Conservation (phyloP, 2,113 vertebrate species). For the Gasterosteus nipponicus region DNA sequence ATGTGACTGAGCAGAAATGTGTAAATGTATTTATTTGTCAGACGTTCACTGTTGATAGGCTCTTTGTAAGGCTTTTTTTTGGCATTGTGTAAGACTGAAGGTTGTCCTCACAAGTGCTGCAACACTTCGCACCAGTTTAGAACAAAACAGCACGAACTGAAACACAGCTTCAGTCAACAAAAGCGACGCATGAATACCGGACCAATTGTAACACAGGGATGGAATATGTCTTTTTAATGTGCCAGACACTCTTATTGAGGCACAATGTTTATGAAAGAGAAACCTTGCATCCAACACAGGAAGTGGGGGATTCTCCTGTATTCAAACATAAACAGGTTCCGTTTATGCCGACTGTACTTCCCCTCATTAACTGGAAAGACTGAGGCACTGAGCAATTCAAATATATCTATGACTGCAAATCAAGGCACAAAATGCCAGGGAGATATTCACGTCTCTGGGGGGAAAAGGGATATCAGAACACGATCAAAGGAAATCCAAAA, state of each 20-base stretch:
- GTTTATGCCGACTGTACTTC: background rate
- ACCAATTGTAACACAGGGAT: background rate
- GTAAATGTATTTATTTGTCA: background rate
- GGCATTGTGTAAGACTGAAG: background rate
- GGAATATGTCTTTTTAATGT: background rate
- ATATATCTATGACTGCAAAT: background rate
- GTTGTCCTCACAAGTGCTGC: background rate
- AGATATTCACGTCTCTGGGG: background rate
- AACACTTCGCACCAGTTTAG: background rate
- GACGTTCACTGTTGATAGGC: background rate
- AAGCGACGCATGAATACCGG: background rate
- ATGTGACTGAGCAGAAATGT: background rate
- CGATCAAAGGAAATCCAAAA: slow-evolving; percentile 26
- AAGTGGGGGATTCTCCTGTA: background rate
- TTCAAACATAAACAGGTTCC: background rate
- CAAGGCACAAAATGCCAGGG: background rate
- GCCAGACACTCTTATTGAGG: background rate
- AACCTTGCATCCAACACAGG: background rate
- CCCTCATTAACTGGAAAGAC: background rate
- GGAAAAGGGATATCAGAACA: background rate
- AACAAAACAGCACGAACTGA: background rate
- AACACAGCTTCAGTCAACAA: background rate
- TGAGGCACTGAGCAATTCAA: background rate
- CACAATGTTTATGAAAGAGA: too few relatives aligned
- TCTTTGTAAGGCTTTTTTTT: background rate